These are phyloP conservation scores for Leptinotarsa rubiginosa DNA, from an alignment of 2,888 invertebrate genomes.

Conservation along the genomic window DNA sequence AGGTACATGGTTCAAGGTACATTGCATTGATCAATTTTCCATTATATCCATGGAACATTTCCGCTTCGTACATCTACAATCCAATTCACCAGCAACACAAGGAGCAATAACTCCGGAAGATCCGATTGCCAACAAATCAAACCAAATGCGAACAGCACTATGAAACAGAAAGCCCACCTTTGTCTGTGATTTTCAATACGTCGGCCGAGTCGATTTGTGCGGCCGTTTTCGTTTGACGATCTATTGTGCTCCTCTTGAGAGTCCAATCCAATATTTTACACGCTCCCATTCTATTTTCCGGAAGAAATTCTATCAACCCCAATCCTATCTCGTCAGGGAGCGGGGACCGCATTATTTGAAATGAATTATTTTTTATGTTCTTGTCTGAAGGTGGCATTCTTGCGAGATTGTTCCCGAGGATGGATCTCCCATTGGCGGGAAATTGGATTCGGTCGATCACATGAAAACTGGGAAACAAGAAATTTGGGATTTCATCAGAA, in stretches of 20 bases:
- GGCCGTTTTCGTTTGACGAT: conserved; percentile 55
- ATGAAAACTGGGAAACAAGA: background rate
- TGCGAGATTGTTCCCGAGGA: background rate
- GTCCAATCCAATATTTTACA: conserved; percentile 58
- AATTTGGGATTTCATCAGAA: background rate
- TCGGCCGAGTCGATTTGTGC: conserved; percentile 57
- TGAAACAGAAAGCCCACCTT: conserved; percentile 60
- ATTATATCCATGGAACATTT: background rate
- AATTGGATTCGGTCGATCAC: conserved; percentile 2
- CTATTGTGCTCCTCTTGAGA: conserved; percentile 55
- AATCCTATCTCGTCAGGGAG: conserved; percentile 15
- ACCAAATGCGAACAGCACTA: conserved; percentile 55
- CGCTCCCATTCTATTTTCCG: conserved; percentile 51
- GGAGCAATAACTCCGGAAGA: conserved; percentile 31
- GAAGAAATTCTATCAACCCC: conserved; percentile 50
- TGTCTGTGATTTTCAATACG: conserved; percentile 60
- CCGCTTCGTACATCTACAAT: background rate
- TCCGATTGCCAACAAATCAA: conserved; percentile 61
- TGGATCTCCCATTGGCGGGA: background rate
- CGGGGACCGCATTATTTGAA: conserved; percentile 19
- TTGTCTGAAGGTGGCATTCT: conserved; percentile 5
- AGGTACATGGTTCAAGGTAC: too few species aligned
- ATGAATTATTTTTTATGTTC: conserved; percentile 23
- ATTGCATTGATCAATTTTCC: too few species aligned
- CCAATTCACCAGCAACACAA: background rate